A percentile compares a stretch with the other conserved stretches of the same genome.
These are phyloP conservation scores for Aethina tumida DNA, from an alignment of 1,140 invertebrate genomes.

Conservation along the genomic window DNA sequence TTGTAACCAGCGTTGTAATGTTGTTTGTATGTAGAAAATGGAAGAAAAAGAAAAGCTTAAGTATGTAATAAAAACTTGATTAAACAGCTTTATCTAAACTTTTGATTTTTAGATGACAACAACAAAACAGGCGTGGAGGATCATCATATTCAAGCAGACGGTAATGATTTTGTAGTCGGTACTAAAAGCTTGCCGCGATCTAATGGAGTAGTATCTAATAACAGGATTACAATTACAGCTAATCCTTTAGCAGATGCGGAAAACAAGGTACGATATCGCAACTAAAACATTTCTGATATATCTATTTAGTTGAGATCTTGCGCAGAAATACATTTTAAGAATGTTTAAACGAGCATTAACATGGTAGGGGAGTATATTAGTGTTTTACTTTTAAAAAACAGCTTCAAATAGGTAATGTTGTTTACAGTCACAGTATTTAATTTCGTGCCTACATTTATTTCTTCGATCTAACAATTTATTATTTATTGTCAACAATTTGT, in stretches of 20 bases:
- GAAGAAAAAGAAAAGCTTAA: conserved; percentile 29
- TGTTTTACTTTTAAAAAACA: too few relatives aligned
- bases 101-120: conserved; percentile 17
- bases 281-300: too few relatives aligned
- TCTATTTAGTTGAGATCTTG: too few relatives aligned
- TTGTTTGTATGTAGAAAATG: conserved; percentile 41
- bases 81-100: neutral
- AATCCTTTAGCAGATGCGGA: conserved; percentile 58
- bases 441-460: too few relatives aligned
- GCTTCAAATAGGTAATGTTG: too few relatives aligned
- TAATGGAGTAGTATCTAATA: conserved; percentile 47
- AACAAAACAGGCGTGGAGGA: conserved; percentile 34
- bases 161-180: conserved; percentile 35
- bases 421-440: too few relatives aligned
- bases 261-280: conserved; percentile 43
- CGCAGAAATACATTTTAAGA: too few relatives aligned
- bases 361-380: too few relatives aligned
- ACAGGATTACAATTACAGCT: conserved; percentile 58
- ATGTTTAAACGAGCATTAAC: too few relatives aligned
- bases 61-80: conserved; percentile 7
- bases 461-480: too few relatives aligned
- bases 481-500: too few relatives aligned
- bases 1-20: conserved; percentile 37
- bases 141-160: conserved; percentile 41
- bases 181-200: conserved; percentile 37